Base-by-base conservation (phyloP, 1,140 invertebrate species). In the Diachasmimorpha longicaudata region DNA sequence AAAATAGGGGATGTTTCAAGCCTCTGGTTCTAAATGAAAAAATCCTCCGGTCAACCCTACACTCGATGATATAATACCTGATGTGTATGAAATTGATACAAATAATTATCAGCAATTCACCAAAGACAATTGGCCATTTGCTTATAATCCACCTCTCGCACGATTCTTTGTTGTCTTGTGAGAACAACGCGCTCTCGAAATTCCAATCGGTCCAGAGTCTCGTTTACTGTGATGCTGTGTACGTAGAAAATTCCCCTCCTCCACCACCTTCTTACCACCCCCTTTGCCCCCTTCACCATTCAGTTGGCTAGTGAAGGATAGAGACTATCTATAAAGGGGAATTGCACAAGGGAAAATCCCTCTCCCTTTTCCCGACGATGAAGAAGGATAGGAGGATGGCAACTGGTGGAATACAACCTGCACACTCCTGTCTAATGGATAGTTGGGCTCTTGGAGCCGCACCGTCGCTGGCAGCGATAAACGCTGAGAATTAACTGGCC, bases 381-480 rank as follows among this genome's bases (percentile, higher is more conserved):
- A 81, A 66, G 76, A 78, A 77, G 76, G 74, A 77, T 71, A 79
- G 78, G 68, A 68, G 19, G 75, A 80, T 72, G 71, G 67, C 78
- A 81, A 81, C 77, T 63, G 23, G 10, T 25, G 72, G 78, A 80
- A 78, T 71, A 78, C 78, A 83, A 77, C 76, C 82, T 78, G 79
- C 79, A 82, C 79, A 82, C 58, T 83, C 78, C 81, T 70, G 81
- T 84, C 83, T 86, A 86, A 85, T 85, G 82, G 85, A 86, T 86
- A 83, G 82, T 85, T 82, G 79, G 83, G 76, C 48, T 72, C 70
- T 52, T 39, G 52, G 25, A 66, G 52, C 25, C 44, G 44, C 70
- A 21, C 48, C 23, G 11, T 21, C 79, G 79, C 72, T 72, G 77
- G 79, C 78, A 77, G 80, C 72, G 77, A 79, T 80, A 82, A 84